Base-by-base conservation (phyloP, 2,113 vertebrate species). In the Alexandromys fortis region DNA sequence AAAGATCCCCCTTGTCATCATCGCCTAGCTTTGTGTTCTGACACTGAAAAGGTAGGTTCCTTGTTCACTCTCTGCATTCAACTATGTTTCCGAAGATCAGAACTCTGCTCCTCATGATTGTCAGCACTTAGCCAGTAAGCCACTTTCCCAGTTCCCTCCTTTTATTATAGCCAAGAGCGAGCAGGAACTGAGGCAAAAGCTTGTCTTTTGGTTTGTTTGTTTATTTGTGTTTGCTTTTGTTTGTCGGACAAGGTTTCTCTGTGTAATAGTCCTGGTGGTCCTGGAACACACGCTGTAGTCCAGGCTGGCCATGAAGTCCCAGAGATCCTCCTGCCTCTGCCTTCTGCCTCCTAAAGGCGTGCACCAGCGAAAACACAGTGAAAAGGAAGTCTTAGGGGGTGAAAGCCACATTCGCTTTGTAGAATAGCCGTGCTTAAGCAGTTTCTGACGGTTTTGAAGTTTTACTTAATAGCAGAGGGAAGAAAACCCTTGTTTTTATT, bases 331-430 rank as follows among this genome's bases (percentile, higher is more conserved):
- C 7, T 38, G 19, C 70, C 19, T 73, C 35, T 73, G 70, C 19
- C 19, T 38, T 19, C 70, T 10, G 19, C 38, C 3, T 42, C 10
- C 21, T n/a, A 72, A 72, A n/a, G 17, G 17, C 7, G 1, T 19
- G 35, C 4, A 1, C 35, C 7, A 21, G 65, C 0, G 1, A 72
- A n/a, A 35, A 72, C 35, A 21, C 17, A 72, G 17, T 0, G 3
- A n/a, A 17, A n/a, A 19, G 38, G 14, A 70, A n/a, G 33, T n/a
- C 4, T 81, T 58, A 55, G n/a, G 22, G 9, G 22, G 16, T 11
- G 58, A 42, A 3, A 55, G n/a, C 3, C 2, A 22, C 11, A 0
- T 22, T 35, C 1, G 26, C 6, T 70, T 16, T 61, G 3, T 35
- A 75, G 35, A 7, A 61, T 77, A 52, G 7, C 13, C 0, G 3